Percentiles rank a stretch among this genome's conserved stretches.
phyloP scores from a whole-genome alignment of 2,113 vertebrate genomes.

The Clinocottus analis region DNA sequence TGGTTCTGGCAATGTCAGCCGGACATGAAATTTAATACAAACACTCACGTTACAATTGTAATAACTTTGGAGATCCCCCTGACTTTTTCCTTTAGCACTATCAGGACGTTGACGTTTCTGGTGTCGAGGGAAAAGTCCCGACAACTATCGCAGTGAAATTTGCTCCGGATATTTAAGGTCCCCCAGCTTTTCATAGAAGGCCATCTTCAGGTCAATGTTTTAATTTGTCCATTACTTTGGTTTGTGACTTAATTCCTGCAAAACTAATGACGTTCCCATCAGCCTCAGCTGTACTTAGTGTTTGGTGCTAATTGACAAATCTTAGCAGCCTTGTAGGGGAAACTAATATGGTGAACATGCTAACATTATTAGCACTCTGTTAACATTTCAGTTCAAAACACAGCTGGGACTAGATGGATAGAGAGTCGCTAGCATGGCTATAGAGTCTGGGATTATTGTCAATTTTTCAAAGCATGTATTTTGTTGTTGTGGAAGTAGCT shows the following conservation, averaged over 20 bases:
- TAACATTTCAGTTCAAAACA: background rate
- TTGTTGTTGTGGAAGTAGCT: background rate
- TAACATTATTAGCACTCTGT: background rate
- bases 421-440: background rate
- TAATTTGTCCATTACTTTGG: background rate
- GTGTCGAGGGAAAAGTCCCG: background rate
- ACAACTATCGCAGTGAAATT: background rate
- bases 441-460: background rate
- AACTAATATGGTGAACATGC: background rate
- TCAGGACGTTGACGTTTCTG: background rate
- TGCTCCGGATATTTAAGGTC: background rate
- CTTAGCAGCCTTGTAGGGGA: background rate
- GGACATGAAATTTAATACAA: background rate
- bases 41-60: background rate
- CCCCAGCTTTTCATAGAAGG: background rate
- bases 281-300: conserved; percentile 1
- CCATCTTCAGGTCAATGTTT: background rate
- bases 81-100: background rate
- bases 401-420: no score
- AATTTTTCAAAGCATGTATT: background rate
- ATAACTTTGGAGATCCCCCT: no score
- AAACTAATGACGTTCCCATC: background rate
- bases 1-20: background rate
- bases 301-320: background rate
- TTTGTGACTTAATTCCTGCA: background rate